Percentiles rank a stretch among this genome's conserved stretches.
phyloP scores from a whole-genome alignment of 2,113 vertebrate genomes.

The Pseudopodoces humilis region DNA sequence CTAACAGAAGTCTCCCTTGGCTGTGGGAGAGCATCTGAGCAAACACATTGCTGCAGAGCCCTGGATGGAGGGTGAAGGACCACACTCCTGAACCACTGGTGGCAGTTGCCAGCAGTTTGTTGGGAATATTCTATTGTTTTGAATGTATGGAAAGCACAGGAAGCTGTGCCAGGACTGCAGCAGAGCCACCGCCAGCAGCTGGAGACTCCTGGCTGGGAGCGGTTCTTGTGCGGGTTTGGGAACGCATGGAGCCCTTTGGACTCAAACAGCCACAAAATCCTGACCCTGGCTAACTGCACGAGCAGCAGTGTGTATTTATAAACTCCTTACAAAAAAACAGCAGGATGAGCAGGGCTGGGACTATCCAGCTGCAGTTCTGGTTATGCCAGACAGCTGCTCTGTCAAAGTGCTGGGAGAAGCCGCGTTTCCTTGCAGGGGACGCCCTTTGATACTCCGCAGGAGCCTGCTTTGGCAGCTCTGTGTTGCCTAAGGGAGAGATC shows the following conservation, averaged over 20 bases:
- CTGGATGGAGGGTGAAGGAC: fast-evolving
- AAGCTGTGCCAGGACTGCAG: neutral
- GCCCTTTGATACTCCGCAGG: neutral
- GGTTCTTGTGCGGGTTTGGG: neutral
- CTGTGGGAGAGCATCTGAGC: neutral
- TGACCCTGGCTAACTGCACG: neutral
- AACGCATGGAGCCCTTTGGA: neutral
- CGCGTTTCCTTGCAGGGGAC: slow-evolving; percentile 4
- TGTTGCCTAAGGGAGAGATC: neutral
- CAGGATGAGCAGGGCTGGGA: neutral
- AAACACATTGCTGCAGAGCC: neutral
- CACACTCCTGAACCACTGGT: neutral
- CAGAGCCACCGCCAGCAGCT: neutral
- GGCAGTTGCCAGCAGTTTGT: neutral
- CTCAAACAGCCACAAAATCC: neutral
- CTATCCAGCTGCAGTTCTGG: slow-evolving; percentile 19
- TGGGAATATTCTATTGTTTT: neutral
- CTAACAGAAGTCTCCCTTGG: fast-evolving
- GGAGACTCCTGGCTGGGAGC: neutral
- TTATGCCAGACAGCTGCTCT: slow-evolving; percentile 17
- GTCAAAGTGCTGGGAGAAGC: neutral
- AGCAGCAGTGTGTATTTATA: neutral
- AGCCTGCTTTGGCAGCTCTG: neutral
- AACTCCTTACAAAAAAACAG: neutral
- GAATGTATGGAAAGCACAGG: neutral